phyloP scores from a whole-genome alignment of 2,797 vertebrate species.

The Gallinago stenura region DNA sequence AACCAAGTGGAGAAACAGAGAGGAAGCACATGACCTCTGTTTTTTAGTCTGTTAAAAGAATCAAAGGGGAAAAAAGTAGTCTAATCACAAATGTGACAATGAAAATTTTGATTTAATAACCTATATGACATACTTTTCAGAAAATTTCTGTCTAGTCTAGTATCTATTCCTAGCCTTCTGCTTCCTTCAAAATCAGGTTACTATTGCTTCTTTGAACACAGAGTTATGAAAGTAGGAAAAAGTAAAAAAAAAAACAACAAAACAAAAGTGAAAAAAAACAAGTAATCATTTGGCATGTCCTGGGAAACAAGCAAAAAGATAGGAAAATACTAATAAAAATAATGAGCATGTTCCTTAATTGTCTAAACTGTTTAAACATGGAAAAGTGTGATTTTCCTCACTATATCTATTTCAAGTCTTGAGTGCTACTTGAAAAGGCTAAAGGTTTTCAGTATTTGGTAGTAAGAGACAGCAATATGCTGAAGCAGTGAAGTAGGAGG shows the following conservation, averaged over 20 bases:
- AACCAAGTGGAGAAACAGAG: conserved; percentile 15
- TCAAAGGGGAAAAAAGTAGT: neutral
- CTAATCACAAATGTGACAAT: neutral
- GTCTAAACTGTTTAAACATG: neutral
- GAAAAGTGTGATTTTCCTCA: neutral
- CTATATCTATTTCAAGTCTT: neutral
- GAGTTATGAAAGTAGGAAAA: neutral
- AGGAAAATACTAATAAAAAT: neutral
- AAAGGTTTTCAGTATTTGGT: neutral
- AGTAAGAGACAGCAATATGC: neutral
- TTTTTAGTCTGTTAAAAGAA: conserved; percentile 37
- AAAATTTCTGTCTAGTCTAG: neutral
- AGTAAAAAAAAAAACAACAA: neutral
- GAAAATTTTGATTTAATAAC: neutral
- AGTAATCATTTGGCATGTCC: neutral
- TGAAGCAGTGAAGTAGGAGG: neutral
- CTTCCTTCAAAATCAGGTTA: neutral
- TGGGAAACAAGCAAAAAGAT: neutral
- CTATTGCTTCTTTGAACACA: neutral
- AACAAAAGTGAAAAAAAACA: neutral
- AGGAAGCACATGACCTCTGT: conserved; percentile 1
- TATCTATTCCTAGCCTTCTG: neutral
- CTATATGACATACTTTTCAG: neutral
- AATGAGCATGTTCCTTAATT: neutral
- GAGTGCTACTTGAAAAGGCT: neutral